Evolutionary conservation across 2,113 vertebrate genomes (phyloP), one percentile per base, ranked within the genome.

Genomic region (Ia io): DNA sequence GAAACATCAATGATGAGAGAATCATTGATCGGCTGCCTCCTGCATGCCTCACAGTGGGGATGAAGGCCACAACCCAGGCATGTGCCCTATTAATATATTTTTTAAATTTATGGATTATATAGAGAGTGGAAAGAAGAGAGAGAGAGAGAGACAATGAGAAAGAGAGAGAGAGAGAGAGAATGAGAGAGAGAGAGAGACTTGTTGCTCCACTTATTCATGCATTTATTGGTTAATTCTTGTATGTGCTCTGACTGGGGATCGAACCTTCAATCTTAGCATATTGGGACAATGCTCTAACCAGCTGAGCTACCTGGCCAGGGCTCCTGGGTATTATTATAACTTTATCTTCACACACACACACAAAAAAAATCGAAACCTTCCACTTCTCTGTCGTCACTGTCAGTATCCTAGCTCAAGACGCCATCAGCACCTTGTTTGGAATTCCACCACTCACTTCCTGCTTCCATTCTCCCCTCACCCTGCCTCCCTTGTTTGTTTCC

Each of bases 291-390:
- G 30, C 63, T 65, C 30, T 65, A 65, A 32, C 30, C 30, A 32
- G 2, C 63, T 65, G 63, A 65, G 63, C 63, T 32, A n/a, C 30
- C 63, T 1, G 14, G 63, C 63, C 30, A 65, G 63, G 6, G 30
- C 4, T 23, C 56, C 28, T 94, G 69, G n/a, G 40, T 70, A n/a
- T 84, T 37, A 65, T 56, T 73, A 28, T 51, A 90, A 74, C 14
- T 42, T 92, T n/a, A 70, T 82, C 23, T 93, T 93, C 40, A 74
- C 20, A n/a, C n/a, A n/a, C n/a, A n/a, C n/a, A n/a, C n/a, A n/a
- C n/a, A n/a, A n/a, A n/a, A n/a, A n/a, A 53, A 37, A 56, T 84
- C 25, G 53, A 77, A 76, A 65, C n/a, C 37, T 49, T 65, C 51
- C 25, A 49, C 13, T 80, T 90, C 51, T 35, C 30, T 78, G 61